Percentiles rank a stretch among this genome's conserved stretches.
These are phyloP conservation scores for Leptinotarsa lineolata DNA, from an alignment of 1,140 invertebrate species.

Conservation along the genomic window DNA sequence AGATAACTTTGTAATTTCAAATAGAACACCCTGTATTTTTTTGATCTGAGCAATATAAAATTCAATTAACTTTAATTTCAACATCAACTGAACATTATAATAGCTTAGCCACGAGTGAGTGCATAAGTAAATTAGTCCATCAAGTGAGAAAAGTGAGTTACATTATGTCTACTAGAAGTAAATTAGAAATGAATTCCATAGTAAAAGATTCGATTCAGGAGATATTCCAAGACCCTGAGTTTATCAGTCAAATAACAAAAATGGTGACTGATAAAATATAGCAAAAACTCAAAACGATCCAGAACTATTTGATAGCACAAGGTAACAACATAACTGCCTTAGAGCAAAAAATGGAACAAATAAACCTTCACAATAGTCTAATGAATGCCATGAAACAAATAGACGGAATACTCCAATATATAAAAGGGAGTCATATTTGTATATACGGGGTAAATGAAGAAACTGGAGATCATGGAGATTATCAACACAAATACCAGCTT, in stretches of 20 bases:
- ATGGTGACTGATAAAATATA: background rate
- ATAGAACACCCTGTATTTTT: too few species aligned
- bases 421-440: background rate
- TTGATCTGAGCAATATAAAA: too few species aligned
- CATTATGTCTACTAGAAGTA: too few species aligned
- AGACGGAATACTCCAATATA: background rate
- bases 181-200: constrained; percentile 9
- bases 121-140: constrained; percentile 3
- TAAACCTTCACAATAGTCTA: too few species aligned
- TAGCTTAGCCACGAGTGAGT: background rate
- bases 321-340: background rate
- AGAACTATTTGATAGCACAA: background rate
- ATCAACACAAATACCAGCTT: too few species aligned
- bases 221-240: background rate
- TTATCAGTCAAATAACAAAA: constrained; percentile 9
- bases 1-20: too few species aligned
- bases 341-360: too few species aligned
- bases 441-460: constrained; percentile 5
- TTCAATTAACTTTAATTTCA: too few species aligned
- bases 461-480: too few species aligned
- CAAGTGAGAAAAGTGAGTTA: too few species aligned
- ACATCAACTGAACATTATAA: background rate
- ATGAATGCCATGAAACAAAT: background rate
- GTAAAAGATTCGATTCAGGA: too few species aligned
- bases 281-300: constrained; percentile 1